Base-by-base conservation (phyloP, 2,797 vertebrate genomes). In the Hozukius guyotensis region DNA sequence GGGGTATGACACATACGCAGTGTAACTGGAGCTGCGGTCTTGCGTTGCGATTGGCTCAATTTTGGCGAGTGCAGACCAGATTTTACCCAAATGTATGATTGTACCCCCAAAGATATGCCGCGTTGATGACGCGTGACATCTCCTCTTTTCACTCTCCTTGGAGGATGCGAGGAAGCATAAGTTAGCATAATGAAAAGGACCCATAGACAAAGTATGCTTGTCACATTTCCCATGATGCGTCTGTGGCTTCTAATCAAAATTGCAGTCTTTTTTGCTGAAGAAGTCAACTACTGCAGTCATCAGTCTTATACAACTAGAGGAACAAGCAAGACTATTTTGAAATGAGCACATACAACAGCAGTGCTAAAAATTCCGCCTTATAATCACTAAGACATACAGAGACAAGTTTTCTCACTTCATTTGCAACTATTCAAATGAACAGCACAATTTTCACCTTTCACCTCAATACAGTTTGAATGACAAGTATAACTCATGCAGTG, bases 171-270 rank as follows among this genome's bases (percentile, higher is more conserved):
- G 42, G 42, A 46, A 46, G 42, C 42, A 46, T 18, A 46, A 46
- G 16, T 46, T 46, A 46, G 42, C 42, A 20, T 20, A 46, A 46
- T 46, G 42, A 46, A 18, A 46, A 46, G 42, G 42, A 46, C 16
- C 42, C 16, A 46, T 20, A 61, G 16, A 76, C 29, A 75, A 72
- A 70, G 20, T 34, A 31, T 4, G 20, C 27, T 66, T 56, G 61
- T 24, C 16, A 20, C n/a, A 67, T 73, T 72, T 71, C 57, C 24
- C 5, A 73, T 24, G 11, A 60, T 65, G 24, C 1, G 16, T 59
- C 38, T 73, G 2, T 56, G 42, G 62, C 42, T 75, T 80, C 9
- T 24, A 71, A 72, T 78, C 38, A 60, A 53, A 72, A 31, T 4
- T 55, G 16, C 10, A 16, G 20, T 77, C 22, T 60, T 16, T 65